Conservation (phyloP, 2,888 invertebrate genomes). For the Tanypteryx hageni region DNA sequence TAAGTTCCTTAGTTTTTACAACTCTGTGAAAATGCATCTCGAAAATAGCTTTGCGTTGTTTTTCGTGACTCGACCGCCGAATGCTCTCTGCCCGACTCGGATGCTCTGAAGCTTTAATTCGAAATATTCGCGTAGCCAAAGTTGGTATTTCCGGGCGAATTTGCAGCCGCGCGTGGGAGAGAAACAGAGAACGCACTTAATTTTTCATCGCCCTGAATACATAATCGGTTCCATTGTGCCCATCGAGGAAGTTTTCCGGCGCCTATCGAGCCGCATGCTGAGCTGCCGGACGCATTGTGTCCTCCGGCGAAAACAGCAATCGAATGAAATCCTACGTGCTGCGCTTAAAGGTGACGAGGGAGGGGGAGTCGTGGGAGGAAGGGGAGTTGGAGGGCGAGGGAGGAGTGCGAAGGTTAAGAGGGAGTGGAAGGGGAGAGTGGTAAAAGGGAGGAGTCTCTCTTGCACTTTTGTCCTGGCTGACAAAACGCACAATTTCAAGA, state of each 20-base stretch:
- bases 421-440: too few relatives aligned
- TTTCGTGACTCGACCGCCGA: too few relatives aligned
- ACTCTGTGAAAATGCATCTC: too few relatives aligned
- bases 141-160: background rate
- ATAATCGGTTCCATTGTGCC: slow-evolving; percentile 13
- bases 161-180: background rate
- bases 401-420: too few relatives aligned
- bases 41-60: too few relatives aligned
- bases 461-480: too few relatives aligned
- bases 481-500: too few relatives aligned
- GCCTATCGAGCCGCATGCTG: background rate
- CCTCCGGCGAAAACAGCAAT: background rate
- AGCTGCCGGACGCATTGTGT: background rate
- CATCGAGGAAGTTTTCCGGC: background rate
- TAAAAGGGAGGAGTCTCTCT: too few relatives aligned
- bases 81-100: background rate
- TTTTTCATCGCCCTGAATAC: slow-evolving; percentile 24
- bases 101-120: background rate
- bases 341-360: too few relatives aligned
- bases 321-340: background rate
- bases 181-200: background rate
- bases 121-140: background rate
- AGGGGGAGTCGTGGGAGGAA: too few relatives aligned
- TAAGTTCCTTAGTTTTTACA: too few relatives aligned
- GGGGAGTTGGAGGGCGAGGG: too few relatives aligned